Evolutionary conservation across 2,888 invertebrate species (phyloP), one percentile per base, ranked within the genome.

Genomic region (Pristionchus mayeri): DNA sequence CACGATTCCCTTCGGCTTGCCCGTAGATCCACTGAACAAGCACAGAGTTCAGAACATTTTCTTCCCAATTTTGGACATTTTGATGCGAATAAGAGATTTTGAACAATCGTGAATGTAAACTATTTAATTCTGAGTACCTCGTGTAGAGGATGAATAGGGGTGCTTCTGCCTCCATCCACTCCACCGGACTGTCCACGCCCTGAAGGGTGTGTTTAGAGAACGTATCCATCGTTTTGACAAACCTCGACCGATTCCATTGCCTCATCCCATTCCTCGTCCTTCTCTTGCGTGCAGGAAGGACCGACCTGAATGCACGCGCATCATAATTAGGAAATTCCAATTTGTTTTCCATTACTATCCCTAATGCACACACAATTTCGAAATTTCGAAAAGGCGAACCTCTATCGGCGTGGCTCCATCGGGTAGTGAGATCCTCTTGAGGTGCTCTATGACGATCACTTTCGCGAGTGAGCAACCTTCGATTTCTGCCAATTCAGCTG

Each of bases 131-230:
- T 9, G 6, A 6, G 34, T 57, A 91, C 90, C 90, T 91, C 16
- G 93, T 99, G 93, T 99, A 99, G 30, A 99, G 95, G 95, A 99
- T 97, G 93, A 99, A 99, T 9, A 98, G 94, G 0, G 98, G 98
- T 94, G 98, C 98, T 93, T 99, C 98, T 9, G 98, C 96, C 83
- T 95, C 95, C 95, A 98, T 95, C 98, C 98, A 98, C 92, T 97
- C 97, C 0, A 97, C 97, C 88, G 96, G 96, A 93, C 97, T 97
- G 84, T 95, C 95, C 0, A 95, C 95, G 63, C 96, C 95, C 82
- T 76, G 44, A 9, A 9, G 6, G 13, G 44, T 44, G 13, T 44
- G 6, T 9, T 44, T 44, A 44, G 44, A 13, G 44, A 44, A 9
- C 13, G 6, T 44, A 44, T 44, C 44, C 44, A 44, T 44, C 44